A percentile compares a stretch with the other conserved stretches of the same genome.
Evolutionary conservation across 2,888 invertebrate species (phyloP).

Genomic region (Deilephila porcellus): DNA sequence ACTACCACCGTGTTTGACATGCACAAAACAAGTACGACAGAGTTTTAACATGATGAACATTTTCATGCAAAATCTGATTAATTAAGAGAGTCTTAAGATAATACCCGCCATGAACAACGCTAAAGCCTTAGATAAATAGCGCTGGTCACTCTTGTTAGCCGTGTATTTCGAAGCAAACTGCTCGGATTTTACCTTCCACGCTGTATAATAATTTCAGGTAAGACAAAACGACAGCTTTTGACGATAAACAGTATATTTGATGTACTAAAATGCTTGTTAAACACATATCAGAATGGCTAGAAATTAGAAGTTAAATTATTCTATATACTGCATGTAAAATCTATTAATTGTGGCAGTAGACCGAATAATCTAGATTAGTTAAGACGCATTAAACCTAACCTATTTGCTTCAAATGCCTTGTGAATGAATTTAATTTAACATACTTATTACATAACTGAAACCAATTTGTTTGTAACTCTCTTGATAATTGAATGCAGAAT

Average conservation of each 20-base stretch:
- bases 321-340: not conserved
- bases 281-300: no score
- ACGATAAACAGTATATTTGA: no score
- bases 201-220: not conserved
- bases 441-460: not conserved
- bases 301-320: not conserved
- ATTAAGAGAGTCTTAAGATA: slow-evolving; percentile 43
- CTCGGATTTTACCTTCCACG: not conserved
- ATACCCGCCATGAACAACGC: slow-evolving; percentile 45
- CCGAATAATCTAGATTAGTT: not conserved
- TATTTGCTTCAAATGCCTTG: not conserved
- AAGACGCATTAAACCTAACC: not conserved
- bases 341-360: not conserved
- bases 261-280: not conserved
- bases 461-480: not conserved
- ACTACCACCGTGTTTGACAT: no score
- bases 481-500: not conserved
- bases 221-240: not conserved
- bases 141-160: slow-evolving; percentile 40
- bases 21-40: not conserved
- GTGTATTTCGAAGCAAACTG: slow-evolving; percentile 21
- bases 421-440: not conserved
- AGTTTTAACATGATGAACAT: slow-evolving; percentile 42
- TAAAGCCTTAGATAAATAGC: slow-evolving; percentile 47
- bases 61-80: slow-evolving; percentile 48